Evolutionary conservation across 1,140 invertebrate species (phyloP).

Genomic region (Hypsibius dujardini): DNA sequence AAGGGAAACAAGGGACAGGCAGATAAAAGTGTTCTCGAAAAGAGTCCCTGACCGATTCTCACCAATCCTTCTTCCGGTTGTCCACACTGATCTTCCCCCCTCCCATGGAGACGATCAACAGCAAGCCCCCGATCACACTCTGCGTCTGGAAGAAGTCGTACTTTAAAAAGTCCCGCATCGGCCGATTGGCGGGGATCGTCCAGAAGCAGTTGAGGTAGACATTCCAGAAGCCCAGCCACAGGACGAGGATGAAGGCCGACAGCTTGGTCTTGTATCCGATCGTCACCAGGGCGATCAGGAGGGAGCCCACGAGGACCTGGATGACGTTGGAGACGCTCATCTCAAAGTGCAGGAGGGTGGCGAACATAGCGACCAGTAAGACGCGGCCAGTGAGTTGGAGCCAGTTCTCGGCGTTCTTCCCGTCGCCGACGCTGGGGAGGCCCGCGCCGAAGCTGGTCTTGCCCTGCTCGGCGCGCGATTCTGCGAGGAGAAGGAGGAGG

Average conservation of each 20-base stretch:
- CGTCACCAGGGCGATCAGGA: slow-evolving; percentile 84
- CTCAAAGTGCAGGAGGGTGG: slow-evolving; percentile 84
- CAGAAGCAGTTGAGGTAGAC: slow-evolving; percentile 97
- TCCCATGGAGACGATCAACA: slow-evolving; percentile 93
- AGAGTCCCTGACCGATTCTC: slow-evolving; percentile 24
- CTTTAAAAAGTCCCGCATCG: slow-evolving; percentile 94
- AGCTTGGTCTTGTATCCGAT: slow-evolving; percentile 97
- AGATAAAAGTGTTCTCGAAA: background rate
- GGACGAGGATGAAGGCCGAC: slow-evolving; percentile 76
- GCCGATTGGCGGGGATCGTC: slow-evolving; percentile 78
- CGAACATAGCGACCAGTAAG: slow-evolving; percentile 94
- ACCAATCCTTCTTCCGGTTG: slow-evolving; percentile 98
- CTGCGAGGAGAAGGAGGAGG: slow-evolving; percentile 76
- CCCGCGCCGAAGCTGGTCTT: slow-evolving; percentile 78
- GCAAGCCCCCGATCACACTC: slow-evolving; percentile 92
- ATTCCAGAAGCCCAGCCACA: slow-evolving; percentile 73
- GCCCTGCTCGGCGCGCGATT: slow-evolving; percentile 67
- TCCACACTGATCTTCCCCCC: slow-evolving; percentile 98
- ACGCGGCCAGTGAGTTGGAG: slow-evolving; percentile 86
- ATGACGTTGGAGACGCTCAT: slow-evolving; percentile 67
- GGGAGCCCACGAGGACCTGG: slow-evolving; percentile 75
- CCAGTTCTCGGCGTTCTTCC: slow-evolving; percentile 95
- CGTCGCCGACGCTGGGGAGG: slow-evolving; percentile 70
- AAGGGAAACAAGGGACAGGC: no score
- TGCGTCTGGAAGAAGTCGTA: slow-evolving; percentile 99